phyloP scores from a whole-genome alignment of 2,113 vertebrate species.

The Machaerirhynchus nigripectus region DNA sequence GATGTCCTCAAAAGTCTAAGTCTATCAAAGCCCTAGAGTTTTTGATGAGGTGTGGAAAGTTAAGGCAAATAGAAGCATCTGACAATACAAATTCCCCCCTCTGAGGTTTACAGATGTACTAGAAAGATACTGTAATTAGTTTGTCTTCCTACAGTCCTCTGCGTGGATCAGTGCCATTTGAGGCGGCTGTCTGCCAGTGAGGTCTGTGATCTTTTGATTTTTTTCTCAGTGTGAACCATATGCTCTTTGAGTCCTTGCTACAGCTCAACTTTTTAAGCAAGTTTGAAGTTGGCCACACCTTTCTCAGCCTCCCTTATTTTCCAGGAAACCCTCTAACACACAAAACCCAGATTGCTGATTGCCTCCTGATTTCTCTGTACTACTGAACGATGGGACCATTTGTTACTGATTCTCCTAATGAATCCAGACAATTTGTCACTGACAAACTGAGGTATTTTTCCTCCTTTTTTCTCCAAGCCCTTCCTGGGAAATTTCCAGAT shows the following conservation, averaged over 20 bases:
- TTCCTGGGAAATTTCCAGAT: neutral
- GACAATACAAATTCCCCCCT: neutral
- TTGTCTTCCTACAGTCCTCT: neutral
- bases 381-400: neutral
- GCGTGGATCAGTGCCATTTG: neutral
- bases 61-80: neutral
- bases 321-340: neutral
- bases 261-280: neutral
- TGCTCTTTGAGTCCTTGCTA: neutral
- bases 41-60: neutral
- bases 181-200: neutral
- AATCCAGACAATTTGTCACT: neutral
- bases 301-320: neutral
- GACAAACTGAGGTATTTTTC: neutral
- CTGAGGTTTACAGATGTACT: neutral
- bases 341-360: neutral
- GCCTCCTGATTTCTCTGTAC: neutral
- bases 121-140: neutral
- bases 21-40: neutral
- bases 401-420: neutral
- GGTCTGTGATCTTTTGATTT: constrained; percentile 31
- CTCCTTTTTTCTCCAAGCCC: neutral
- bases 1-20: neutral
- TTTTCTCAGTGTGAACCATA: constrained; percentile 10
- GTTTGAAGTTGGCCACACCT: neutral